Base-by-base conservation (phyloP, 2,113 vertebrate species). In the Boleophthalmus pectinirostris region DNA sequence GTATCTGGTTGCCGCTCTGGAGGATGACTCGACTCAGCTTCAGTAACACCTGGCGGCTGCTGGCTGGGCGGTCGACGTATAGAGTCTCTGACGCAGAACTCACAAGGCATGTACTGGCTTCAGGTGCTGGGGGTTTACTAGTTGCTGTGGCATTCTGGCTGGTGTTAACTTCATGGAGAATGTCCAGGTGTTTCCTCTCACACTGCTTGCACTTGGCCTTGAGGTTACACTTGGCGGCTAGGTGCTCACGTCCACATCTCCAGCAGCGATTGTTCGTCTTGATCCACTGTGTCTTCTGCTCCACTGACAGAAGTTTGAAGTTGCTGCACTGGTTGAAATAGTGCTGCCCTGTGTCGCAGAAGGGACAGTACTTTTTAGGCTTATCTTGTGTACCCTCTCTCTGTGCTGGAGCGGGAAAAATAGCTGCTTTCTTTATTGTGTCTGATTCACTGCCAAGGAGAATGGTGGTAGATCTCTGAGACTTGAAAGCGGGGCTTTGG, bases 21-120 rank as follows among this genome's bases (percentile, higher is more conserved):
- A 49, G 47, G 47, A 49, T 49, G 14, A 49, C 47, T 49, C 14
- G 6, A 16, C 47, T 49, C 1, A 49, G 47, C 14, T 49, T 49
- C 1, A 49, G 47, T 49, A 49, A 16, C 47, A 49, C 47, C 4
- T 49, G 6, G 14, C 4, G 47, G 14, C 47, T 49, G 16, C 47
- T 49, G 14, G 54, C 20, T 29, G 73, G 68, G 0, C 53, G 53
- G 38, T 74, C 51, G 20, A 68, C 13, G 5, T 57, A 29, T 20
- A 68, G 25, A 16, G 66, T 58, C 68, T 45, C 53, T 43, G 68
- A 70, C 12, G 57, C 38, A 23, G 68, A 70, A 45, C 35, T 58
- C 21, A 70, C 68, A 8, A 70, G 43, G 1, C 29, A 57, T 16
- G 68, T 9, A 29, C 53, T 70, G 9, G 33, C 10, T 45, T 58